These are phyloP conservation scores for Rhynchotus rufescens DNA, from an alignment of 2,797 vertebrate species.

Conservation along the genomic window DNA sequence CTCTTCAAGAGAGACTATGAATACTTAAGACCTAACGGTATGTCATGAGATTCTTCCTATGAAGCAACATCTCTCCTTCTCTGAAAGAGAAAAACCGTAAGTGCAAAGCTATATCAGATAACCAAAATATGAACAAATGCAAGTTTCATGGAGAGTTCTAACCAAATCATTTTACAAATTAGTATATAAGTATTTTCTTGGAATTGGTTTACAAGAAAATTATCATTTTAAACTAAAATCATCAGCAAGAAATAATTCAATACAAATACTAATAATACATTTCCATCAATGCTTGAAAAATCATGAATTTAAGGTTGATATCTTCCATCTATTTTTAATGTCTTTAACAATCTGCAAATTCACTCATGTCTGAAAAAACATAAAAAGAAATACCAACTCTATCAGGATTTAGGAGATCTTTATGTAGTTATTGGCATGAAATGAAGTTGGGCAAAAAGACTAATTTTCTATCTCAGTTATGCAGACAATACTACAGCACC, in stretches of 20 bases:
- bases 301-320: background rate
- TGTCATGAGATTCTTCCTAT: background rate
- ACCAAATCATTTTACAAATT: background rate
- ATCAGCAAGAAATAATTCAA: background rate
- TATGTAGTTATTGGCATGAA: background rate
- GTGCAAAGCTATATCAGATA: background rate
- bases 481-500: background rate
- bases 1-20: background rate
- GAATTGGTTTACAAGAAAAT: background rate
- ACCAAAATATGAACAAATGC: background rate
- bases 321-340: background rate
- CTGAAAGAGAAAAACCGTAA: background rate
- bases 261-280: background rate
- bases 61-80: background rate
- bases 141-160: background rate
- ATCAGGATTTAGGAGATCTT: background rate
- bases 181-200: background rate
- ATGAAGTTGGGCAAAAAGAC: background rate
- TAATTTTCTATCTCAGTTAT: background rate
- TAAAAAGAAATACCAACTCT: background rate
- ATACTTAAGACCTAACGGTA: background rate
- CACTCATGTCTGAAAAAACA: background rate
- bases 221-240: background rate
- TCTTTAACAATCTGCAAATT: background rate
- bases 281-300: background rate